Base-by-base conservation (phyloP, 2,113 vertebrate genomes). In the Leucoraja erinaceus region DNA sequence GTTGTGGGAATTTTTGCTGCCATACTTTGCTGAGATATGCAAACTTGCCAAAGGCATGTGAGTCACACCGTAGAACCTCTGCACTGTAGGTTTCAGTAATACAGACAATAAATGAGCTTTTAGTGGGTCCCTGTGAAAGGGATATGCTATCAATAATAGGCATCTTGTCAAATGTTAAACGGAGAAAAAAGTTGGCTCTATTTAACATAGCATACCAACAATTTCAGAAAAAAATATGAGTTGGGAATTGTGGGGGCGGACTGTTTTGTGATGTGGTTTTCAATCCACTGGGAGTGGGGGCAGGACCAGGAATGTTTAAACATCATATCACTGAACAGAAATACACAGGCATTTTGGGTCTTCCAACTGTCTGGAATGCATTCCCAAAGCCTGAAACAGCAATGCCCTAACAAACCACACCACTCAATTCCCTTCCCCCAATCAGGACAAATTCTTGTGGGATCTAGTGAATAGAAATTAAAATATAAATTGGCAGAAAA, bases 361-460 rank as follows among this genome's bases (percentile, higher is more conserved):
- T 66, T 66, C 12, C 12, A 66, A 63, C 83, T 63, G n/a, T 88
- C 59, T 31, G 83, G 83, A 61, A 59, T 88, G 59, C 83, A 84
- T 88, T 88, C 83, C 59, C 83, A 63, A 61, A 88, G 12, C 16
- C 83, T 86, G 59, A 88, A 66, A 88, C 61, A 88, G 59, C 59
- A n/a, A 61, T n/a, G 56, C 59, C 25, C 56, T 79, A 28, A 61
- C 25, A 61, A 86, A 86, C 18, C 7, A 20, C 5, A 56, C 4
- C 81, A 86, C 12, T 88, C 61, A 16, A n/a, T 63, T 61, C 28
- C n/a, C 75, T 77, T 33, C 31, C 75, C 75, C 75, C 75, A 77
- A 33, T 16, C n/a, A 33, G 7, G n/a, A 14, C 75, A 88, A 63
- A 31, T 63, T 88, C 28, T 63, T 10, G 16, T 88, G 59, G 25